Percentiles rank a stretch among this genome's conserved stretches.
phyloP scores from a whole-genome alignment of 92 coral and sea anemone species.

The Montipora capitata region DNA sequence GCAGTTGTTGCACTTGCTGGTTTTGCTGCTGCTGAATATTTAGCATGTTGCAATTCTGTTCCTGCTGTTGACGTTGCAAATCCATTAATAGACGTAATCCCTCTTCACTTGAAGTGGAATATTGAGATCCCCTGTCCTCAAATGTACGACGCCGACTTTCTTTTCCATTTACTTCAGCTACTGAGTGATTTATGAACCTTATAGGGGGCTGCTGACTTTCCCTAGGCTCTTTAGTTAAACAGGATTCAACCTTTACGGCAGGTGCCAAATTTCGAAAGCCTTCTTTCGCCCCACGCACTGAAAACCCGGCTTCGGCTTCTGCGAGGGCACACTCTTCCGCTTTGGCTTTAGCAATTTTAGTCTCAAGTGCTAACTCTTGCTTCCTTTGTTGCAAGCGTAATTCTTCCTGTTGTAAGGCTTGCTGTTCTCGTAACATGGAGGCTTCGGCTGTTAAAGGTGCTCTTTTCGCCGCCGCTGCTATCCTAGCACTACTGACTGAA shows the following conservation, averaged over 20 bases:
- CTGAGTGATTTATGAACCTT: neutral
- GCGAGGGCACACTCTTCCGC: constrained; percentile 13
- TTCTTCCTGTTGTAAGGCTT: constrained; percentile 26
- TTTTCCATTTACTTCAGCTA: neutral
- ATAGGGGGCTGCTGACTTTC: neutral
- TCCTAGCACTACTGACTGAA: no score
- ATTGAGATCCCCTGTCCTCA: neutral
- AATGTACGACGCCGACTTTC: no score
- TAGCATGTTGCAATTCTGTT: no score
- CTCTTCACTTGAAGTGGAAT: constrained; percentile 16
- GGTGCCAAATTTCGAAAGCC: neutral
- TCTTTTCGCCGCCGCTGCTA: no score
- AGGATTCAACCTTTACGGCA: neutral
- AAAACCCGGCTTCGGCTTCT: neutral
- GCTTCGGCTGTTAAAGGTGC: no score
- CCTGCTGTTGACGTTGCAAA: neutral
- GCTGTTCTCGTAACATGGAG: constrained; percentile 21
- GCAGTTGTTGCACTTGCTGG: constrained; percentile 26
- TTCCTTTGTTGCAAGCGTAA: constrained; percentile 28
- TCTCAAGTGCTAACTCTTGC: constrained; percentile 14
- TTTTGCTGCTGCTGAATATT: no score
- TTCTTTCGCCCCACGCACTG: neutral
- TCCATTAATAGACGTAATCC: constrained; percentile 8
- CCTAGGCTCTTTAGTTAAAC: neutral
- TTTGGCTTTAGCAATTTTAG: constrained; percentile 1